phyloP scores from a whole-genome alignment of 2,797 vertebrate species.

The Acrossocheilus wenchowensis region DNA sequence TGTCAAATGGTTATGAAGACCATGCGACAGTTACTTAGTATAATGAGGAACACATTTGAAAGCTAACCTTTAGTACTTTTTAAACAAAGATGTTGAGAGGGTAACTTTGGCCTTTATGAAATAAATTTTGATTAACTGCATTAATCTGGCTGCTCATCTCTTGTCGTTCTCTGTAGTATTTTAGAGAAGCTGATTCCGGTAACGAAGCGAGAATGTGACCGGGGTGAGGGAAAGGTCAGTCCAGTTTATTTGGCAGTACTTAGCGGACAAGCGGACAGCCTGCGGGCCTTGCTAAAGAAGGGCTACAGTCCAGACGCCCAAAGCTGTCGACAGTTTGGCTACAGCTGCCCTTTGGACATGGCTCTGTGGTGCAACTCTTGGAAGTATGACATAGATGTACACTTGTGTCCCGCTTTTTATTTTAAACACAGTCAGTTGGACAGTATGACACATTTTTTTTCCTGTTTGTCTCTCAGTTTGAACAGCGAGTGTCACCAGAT shows the following conservation, averaged over 20 bases:
- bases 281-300: constrained; percentile 78
- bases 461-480: constrained; percentile 34
- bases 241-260: constrained; percentile 88
- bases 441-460: neutral
- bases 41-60: neutral
- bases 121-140: neutral
- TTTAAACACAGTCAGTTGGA: neutral
- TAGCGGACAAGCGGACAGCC: constrained; percentile 70
- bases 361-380: constrained; percentile 51
- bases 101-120: constrained; percentile 10
- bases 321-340: constrained; percentile 76
- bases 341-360: constrained; percentile 78
- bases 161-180: constrained; percentile 73
- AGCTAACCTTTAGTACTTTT: constrained; percentile 8
- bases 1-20: neutral
- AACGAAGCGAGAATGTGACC: constrained; percentile 83
- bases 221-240: constrained; percentile 82
- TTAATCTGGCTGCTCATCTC: neutral
- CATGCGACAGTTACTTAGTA: neutral
- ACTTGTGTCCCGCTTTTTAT: neutral
- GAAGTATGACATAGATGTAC: constrained; percentile 39
- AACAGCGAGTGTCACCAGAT: constrained; percentile 44
- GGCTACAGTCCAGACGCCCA: constrained; percentile 91
- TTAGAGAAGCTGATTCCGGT: constrained; percentile 82
- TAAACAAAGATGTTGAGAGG: neutral